A percentile compares a stretch with the other conserved stretches of the same genome.
Conservation (phyloP, 2,113 vertebrate genomes). For the Carlito syrichta region DNA sequence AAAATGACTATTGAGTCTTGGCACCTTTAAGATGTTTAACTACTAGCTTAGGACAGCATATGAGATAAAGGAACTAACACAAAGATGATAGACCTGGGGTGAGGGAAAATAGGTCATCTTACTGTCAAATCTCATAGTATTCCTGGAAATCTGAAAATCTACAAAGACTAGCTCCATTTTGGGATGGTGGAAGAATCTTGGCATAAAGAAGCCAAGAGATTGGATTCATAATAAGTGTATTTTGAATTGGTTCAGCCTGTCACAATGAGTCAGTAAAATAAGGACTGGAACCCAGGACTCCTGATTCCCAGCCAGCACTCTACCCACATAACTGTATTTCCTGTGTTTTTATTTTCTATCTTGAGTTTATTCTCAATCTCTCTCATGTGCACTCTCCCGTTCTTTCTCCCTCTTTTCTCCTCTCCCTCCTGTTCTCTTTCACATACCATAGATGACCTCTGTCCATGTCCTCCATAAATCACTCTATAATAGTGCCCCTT, state of each 20-base stretch:
- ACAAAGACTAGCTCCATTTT: background rate
- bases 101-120: background rate
- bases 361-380: background rate
- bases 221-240: background rate
- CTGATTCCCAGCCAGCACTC: background rate
- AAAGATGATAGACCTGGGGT: background rate
- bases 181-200: background rate
- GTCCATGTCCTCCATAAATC: constrained; percentile 57
- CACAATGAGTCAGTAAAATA: constrained; percentile 35
- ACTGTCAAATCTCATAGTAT: background rate
- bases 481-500: constrained; percentile 31
- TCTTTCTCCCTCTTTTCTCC: background rate
- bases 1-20: background rate
- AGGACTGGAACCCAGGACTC: constrained; percentile 43
- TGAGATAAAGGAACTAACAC: background rate
- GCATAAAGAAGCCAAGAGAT: background rate
- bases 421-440: constrained; percentile 2
- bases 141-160: constrained; percentile 16
- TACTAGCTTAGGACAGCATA: background rate
- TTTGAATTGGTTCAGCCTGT: constrained; percentile 47
- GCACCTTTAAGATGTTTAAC: background rate
- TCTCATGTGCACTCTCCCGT: background rate
- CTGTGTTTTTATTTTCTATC: constrained; percentile 47
- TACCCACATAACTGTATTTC: background rate
- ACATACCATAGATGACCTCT: constrained; percentile 61